These are phyloP conservation scores for Platycheirus albimanus DNA, from an alignment of 2,888 invertebrate species.

Conservation along the genomic window DNA sequence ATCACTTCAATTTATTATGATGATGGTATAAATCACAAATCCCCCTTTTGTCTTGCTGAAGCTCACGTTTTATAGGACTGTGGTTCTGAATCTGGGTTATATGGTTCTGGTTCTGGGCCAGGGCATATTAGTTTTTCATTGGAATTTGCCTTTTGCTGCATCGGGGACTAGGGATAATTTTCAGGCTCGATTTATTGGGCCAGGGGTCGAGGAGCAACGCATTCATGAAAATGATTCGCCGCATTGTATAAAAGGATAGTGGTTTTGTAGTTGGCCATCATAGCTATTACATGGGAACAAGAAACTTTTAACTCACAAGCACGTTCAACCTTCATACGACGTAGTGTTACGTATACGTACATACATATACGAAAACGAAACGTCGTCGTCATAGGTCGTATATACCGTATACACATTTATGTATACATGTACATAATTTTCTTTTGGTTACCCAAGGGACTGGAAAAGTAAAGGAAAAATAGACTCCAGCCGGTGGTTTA, in stretches of 20 bases:
- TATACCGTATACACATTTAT: too few species aligned
- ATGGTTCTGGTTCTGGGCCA: too few species aligned
- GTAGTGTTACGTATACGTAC: too few species aligned
- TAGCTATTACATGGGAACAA: slow-evolving; percentile 55
- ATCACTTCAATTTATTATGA: slow-evolving; percentile 82
- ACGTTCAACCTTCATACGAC: too few species aligned
- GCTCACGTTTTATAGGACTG: slow-evolving; percentile 61
- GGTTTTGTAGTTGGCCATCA: slow-evolving; percentile 41
- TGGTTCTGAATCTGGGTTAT: too few species aligned
- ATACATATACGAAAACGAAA: too few species aligned
- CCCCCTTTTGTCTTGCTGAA: slow-evolving; percentile 66
- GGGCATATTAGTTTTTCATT: slow-evolving; percentile 59
- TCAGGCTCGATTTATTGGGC: slow-evolving; percentile 58
- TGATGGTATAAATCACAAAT: slow-evolving; percentile 80
- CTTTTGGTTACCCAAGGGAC: slow-evolving; percentile 16
- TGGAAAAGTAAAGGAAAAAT: slow-evolving; percentile 23
- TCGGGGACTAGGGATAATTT: slow-evolving; percentile 53
- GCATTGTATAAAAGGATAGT: slow-evolving; percentile 59
- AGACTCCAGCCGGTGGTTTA: slow-evolving; percentile 48
- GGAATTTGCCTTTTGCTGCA: slow-evolving; percentile 49
- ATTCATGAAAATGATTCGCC: slow-evolving; percentile 54
- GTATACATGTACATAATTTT: background rate
- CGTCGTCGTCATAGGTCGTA: too few species aligned
- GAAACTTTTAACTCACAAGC: slow-evolving; percentile 45
- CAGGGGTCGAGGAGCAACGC: slow-evolving; percentile 18